phyloP scores from a whole-genome alignment of 2,113 vertebrate genomes.

The Elgaria multicarinata region DNA sequence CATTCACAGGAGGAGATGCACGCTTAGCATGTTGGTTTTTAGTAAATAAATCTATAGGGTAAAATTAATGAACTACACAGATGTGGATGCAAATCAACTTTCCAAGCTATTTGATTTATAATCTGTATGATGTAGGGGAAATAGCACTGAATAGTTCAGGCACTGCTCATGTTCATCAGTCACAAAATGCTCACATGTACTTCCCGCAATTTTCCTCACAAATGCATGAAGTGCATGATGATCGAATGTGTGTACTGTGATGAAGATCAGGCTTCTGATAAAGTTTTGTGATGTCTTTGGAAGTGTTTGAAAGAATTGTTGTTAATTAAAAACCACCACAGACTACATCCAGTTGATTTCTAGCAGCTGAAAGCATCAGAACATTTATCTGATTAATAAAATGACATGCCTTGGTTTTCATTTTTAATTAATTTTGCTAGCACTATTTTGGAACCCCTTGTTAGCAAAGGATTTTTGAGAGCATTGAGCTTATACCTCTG shows the following conservation, averaged over 20 bases:
- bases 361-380: background rate
- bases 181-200: conserved; percentile 24
- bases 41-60: background rate
- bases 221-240: conserved; percentile 65
- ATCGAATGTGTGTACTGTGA: background rate
- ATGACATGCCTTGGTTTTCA: background rate
- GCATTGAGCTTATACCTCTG: conserved; percentile 23
- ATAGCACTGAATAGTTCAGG: background rate
- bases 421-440: conserved; percentile 32
- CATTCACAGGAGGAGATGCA: conserved; percentile 30
- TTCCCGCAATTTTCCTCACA: conserved; percentile 52
- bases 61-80: background rate
- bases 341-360: background rate
- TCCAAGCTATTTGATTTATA: background rate
- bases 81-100: conserved; percentile 22
- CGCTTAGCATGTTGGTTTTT: conserved; percentile 29
- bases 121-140: conserved; percentile 5
- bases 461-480: background rate
- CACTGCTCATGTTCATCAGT: conserved; percentile 30
- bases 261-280: background rate
- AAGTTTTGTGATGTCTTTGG: background rate
- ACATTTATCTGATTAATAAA: conserved; percentile 6
- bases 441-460: conserved; percentile 2
- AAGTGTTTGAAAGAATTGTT: conserved; percentile 17
- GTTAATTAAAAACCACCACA: background rate